Conservation (phyloP, 2,797 vertebrate genomes). For the Chiloscyllium punctatum region DNA sequence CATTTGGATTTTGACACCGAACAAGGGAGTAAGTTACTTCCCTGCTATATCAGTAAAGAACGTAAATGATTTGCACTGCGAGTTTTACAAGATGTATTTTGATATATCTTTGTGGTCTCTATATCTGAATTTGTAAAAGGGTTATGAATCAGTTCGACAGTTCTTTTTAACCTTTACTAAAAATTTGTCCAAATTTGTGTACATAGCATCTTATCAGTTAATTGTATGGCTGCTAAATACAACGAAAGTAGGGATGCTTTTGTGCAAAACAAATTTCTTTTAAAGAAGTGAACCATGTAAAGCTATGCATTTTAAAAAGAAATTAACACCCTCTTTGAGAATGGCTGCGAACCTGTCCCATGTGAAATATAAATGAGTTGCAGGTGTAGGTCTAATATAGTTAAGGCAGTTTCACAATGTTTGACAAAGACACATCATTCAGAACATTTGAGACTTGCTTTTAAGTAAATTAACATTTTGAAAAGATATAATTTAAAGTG, state of each 20-base stretch:
- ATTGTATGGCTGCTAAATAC: background rate
- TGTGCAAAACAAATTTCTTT: background rate
- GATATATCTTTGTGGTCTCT: background rate
- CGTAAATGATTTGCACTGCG: background rate
- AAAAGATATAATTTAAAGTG: background rate
- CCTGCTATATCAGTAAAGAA: background rate
- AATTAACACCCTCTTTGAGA: background rate
- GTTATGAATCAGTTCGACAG: background rate
- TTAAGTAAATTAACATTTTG: background rate
- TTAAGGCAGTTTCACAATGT: background rate
- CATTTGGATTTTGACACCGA: background rate
- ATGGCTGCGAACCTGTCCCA: background rate
- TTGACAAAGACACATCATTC: background rate
- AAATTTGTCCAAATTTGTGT: background rate
- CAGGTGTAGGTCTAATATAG: background rate
- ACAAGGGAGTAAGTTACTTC: background rate
- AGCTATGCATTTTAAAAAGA: background rate
- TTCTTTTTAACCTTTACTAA: background rate
- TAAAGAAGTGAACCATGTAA: background rate
- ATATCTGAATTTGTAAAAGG: background rate
- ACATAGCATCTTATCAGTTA: background rate
- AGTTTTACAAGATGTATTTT: background rate
- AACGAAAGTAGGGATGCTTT: background rate
- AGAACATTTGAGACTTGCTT: background rate
- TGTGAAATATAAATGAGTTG: background rate